These are phyloP conservation scores for Theretra japonica DNA, from an alignment of 2,888 invertebrate species.

Conservation along the genomic window DNA sequence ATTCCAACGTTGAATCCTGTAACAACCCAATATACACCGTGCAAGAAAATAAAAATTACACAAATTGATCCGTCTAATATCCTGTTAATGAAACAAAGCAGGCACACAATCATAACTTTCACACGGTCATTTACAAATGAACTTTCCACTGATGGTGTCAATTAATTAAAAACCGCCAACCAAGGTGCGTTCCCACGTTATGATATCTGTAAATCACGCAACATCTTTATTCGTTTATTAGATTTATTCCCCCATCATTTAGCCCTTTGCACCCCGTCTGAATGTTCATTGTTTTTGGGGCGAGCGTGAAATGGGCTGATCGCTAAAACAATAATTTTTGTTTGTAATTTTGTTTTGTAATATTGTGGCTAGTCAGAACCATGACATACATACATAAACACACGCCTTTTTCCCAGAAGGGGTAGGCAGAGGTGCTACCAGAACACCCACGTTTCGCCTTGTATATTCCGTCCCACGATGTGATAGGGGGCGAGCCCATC, in stretches of 20 bases:
- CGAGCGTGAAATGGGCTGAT: constrained; percentile 77
- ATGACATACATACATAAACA: too few relatives aligned
- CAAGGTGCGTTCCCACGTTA: constrained; percentile 80
- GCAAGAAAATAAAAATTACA: too few relatives aligned
- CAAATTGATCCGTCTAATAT: not conserved
- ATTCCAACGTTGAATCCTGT: too few relatives aligned
- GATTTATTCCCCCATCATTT: constrained; percentile 62
- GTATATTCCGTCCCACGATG: too few relatives aligned
- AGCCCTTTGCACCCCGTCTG: constrained; percentile 47
- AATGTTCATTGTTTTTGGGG: constrained; percentile 78
- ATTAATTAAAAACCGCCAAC: constrained; percentile 80
- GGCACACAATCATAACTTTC: constrained; percentile 49
- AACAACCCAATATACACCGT: too few relatives aligned
- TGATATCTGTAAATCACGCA: constrained; percentile 83
- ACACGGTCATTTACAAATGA: constrained; percentile 66
- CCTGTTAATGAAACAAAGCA: constrained; percentile 18
- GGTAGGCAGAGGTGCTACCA: too few relatives aligned
- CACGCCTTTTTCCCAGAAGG: too few relatives aligned
- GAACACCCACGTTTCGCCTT: too few relatives aligned
- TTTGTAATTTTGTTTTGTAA: constrained; percentile 59
- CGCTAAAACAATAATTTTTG: constrained; percentile 62
- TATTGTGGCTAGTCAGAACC: constrained; percentile 54
- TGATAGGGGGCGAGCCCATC: too few relatives aligned
- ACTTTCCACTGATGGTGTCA: constrained; percentile 63
- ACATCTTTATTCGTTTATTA: constrained; percentile 81